Conservation (phyloP, 2,888 invertebrate species). For the Cistogaster globosa region DNA sequence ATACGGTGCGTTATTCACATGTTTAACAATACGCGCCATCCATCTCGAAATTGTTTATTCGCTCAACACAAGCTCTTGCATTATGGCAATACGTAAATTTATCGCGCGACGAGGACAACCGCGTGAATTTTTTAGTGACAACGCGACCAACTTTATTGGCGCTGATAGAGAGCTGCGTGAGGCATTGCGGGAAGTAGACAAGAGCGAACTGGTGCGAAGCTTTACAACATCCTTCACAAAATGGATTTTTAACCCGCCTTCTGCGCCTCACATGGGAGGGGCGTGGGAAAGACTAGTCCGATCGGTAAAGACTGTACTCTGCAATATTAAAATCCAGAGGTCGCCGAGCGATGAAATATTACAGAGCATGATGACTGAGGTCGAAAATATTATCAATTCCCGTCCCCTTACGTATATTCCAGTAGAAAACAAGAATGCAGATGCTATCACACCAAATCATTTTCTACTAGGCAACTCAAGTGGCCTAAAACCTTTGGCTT, state of each 20-base stretch:
- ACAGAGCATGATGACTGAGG: constrained; percentile 3
- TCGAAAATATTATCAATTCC: constrained; percentile 22
- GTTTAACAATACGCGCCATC: constrained; percentile 40
- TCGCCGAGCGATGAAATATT: constrained; percentile 18
- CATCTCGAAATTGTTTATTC: constrained; percentile 56
- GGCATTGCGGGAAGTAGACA: constrained; percentile 53
- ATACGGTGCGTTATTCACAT: constrained; percentile 36
- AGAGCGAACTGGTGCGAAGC: constrained; percentile 40
- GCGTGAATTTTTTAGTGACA: constrained; percentile 60
- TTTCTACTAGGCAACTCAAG: constrained; percentile 24
- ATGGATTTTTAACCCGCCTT: constrained; percentile 52
- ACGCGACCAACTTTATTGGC: constrained; percentile 71
- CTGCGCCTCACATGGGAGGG: constrained; percentile 25
- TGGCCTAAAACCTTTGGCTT: constrained; percentile 30
- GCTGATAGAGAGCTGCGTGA: constrained; percentile 64
- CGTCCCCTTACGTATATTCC: constrained; percentile 58
- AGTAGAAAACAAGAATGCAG: constrained; percentile 38
- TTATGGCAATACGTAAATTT: constrained; percentile 66
- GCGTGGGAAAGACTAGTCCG: constrained; percentile 43
- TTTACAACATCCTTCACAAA: constrained; percentile 43
- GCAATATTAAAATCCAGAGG: constrained; percentile 16
- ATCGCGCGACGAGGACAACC: constrained; percentile 61
- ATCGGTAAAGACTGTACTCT: constrained; percentile 67
- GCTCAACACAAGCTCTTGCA: constrained; percentile 58
- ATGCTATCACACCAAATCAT: constrained; percentile 10